phyloP scores from a whole-genome alignment of 2,113 vertebrate genomes.

The Baryphthengus martii region DNA sequence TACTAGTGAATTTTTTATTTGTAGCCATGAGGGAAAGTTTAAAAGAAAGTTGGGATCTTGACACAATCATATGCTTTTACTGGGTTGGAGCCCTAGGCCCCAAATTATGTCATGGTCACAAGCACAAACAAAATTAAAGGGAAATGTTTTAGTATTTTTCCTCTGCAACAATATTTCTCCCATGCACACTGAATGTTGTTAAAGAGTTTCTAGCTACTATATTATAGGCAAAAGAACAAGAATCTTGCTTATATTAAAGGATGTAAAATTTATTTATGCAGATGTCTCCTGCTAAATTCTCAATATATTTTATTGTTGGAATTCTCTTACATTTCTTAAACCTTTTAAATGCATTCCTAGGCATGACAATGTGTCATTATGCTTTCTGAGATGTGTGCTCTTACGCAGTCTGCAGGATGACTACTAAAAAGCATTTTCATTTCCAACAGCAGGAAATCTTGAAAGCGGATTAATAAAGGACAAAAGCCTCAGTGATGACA shows the following conservation, averaged over 20 bases:
- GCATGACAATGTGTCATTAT: slow-evolving; percentile 26
- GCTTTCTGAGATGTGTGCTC: background rate
- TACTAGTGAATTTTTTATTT: slow-evolving; percentile 44
- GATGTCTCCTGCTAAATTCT: background rate
- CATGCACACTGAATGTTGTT: background rate
- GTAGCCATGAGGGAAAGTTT: slow-evolving; percentile 18
- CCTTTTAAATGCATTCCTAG: background rate
- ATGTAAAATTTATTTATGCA: background rate
- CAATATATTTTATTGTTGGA: background rate
- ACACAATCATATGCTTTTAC: slow-evolving; percentile 18
- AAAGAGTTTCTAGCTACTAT: background rate
- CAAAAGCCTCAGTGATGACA: slow-evolving; percentile 39
- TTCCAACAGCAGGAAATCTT: slow-evolving; percentile 29
- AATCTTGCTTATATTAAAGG: background rate
- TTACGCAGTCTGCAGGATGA: background rate
- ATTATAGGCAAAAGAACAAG: background rate
- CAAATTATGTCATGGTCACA: background rate
- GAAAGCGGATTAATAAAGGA: slow-evolving; percentile 55
- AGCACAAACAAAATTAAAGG: slow-evolving; percentile 23
- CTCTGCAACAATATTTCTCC: background rate
- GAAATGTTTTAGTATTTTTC: slow-evolving; percentile 2
- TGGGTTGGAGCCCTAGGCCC: background rate
- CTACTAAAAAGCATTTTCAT: slow-evolving; percentile 42
- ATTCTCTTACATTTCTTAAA: slow-evolving; percentile 11
- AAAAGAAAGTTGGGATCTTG: background rate